Percentiles rank a stretch among this genome's conserved stretches.
Evolutionary conservation across 1,140 invertebrate genomes (phyloP).

Genomic region (Doryteuthis pealeii): DNA sequence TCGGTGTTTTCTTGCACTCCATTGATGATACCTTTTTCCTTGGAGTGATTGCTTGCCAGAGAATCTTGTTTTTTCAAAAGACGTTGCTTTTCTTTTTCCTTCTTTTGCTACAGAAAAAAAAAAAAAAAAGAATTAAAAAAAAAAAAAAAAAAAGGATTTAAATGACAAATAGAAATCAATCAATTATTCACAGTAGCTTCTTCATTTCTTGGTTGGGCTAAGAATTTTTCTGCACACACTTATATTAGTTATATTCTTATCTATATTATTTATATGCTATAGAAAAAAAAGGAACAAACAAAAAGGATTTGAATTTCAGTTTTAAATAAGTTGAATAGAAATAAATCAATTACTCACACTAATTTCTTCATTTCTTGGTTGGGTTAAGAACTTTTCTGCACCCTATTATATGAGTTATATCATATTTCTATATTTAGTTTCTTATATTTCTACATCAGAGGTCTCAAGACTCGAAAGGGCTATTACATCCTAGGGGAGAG

Average conservation of each 20-base stretch:
- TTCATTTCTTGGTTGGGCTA: no score
- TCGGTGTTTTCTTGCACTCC: background rate
- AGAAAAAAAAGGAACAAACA: background rate
- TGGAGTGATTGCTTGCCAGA: background rate
- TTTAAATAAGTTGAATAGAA: no score
- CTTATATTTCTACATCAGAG: no score
- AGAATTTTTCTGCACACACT: background rate
- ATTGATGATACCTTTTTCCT: background rate
- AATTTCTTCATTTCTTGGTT: no score
- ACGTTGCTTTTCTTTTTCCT: slow-evolving; percentile 45
- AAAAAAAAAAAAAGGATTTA: background rate
- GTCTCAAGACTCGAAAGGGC: no score
- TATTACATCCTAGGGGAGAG: no score
- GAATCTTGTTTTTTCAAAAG: slow-evolving; percentile 29
- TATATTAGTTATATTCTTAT: background rate
- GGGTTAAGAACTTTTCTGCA: no score
- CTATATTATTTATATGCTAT: background rate
- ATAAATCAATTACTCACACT: no score
- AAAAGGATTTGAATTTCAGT: background rate
- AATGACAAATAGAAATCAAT: background rate
- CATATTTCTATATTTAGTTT: no score
- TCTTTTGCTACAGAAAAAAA: slow-evolving; percentile 39
- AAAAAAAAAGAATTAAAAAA: background rate
- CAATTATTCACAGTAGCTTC: background rate
- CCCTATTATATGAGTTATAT: no score